Evolutionary conservation across 2,888 invertebrate species (phyloP).

Genomic region (Uropetala carovei): DNA sequence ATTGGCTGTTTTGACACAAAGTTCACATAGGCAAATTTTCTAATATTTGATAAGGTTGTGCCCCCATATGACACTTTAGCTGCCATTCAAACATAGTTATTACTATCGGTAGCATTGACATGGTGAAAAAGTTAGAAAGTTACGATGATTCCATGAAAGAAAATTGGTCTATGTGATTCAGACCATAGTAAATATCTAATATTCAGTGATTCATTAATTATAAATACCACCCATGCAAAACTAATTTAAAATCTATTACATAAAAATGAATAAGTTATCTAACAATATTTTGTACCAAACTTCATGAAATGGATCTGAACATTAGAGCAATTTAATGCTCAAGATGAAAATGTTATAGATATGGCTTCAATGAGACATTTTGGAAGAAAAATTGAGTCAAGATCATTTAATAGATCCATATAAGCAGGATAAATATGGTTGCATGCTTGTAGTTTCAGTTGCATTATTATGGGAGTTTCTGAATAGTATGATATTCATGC

Average conservation of each 20-base stretch:
- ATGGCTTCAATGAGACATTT: conserved; percentile 52
- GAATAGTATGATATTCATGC: conserved; percentile 42
- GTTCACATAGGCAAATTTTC: conserved; percentile 27
- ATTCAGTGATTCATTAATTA: conserved; percentile 38
- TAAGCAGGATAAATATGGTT: conserved; percentile 25
- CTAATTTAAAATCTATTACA: conserved; percentile 7
- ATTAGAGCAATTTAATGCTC: background rate
- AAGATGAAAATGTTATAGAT: background rate
- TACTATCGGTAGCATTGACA: conserved; percentile 37
- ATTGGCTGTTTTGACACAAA: conserved; percentile 34
- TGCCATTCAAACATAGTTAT: conserved; percentile 46
- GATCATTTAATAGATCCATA: conserved; percentile 29
- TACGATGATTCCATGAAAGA: conserved; percentile 49
- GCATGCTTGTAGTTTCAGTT: conserved; percentile 14
- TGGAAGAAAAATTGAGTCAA: background rate
- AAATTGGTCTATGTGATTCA: conserved; percentile 42
- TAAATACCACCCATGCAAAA: conserved; percentile 56
- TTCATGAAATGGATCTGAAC: conserved; percentile 36
- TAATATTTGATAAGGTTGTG: conserved; percentile 26
- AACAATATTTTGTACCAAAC: conserved; percentile 50
- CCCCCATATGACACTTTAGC: conserved; percentile 36
- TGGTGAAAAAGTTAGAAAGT: conserved; percentile 28
- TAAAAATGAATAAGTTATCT: conserved; percentile 25
- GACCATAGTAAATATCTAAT: conserved; percentile 44
- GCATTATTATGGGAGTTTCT: background rate